Evolutionary conservation across 2,888 invertebrate genomes (phyloP).

Genomic region (Bembecia ichneumoniformis): DNA sequence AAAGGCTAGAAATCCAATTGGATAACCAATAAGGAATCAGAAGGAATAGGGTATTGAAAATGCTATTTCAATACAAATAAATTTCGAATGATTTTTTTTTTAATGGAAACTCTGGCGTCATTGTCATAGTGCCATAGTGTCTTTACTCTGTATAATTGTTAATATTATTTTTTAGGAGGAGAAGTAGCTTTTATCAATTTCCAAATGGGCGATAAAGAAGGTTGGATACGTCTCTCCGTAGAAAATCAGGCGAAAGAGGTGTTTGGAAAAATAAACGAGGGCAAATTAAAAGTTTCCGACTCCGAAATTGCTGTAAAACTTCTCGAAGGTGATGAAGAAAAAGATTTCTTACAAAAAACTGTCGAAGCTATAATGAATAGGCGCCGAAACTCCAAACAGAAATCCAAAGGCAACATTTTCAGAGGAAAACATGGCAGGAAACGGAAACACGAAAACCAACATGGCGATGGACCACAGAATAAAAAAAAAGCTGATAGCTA

Average conservation of each 20-base stretch:
- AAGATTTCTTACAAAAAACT: slow-evolving; percentile 75
- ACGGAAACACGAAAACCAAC: slow-evolving; percentile 30
- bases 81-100: too few species aligned
- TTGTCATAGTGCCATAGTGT: background rate
- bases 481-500: slow-evolving; percentile 35
- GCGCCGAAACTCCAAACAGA: slow-evolving; percentile 60
- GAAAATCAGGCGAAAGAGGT: slow-evolving; percentile 79
- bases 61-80: too few species aligned
- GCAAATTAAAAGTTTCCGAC: slow-evolving; percentile 70
- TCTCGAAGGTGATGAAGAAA: slow-evolving; percentile 82
- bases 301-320: slow-evolving; percentile 67
- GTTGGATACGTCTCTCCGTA: slow-evolving; percentile 79
- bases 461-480: slow-evolving; percentile 30
- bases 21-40: too few species aligned
- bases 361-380: slow-evolving; percentile 73
- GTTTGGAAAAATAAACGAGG: slow-evolving; percentile 74
- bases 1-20: too few species aligned
- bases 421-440: slow-evolving; percentile 43
- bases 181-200: slow-evolving; percentile 84
- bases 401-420: slow-evolving; percentile 36
- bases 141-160: background rate
- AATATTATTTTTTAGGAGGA: slow-evolving; percentile 32
- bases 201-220: slow-evolving; percentile 80
- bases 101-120: too few species aligned
- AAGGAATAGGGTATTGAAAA: too few species aligned